Evolutionary conservation across 1,140 invertebrate species (phyloP), one percentile per base, ranked within the genome.

Genomic region (Drosophila kepulauana): DNA sequence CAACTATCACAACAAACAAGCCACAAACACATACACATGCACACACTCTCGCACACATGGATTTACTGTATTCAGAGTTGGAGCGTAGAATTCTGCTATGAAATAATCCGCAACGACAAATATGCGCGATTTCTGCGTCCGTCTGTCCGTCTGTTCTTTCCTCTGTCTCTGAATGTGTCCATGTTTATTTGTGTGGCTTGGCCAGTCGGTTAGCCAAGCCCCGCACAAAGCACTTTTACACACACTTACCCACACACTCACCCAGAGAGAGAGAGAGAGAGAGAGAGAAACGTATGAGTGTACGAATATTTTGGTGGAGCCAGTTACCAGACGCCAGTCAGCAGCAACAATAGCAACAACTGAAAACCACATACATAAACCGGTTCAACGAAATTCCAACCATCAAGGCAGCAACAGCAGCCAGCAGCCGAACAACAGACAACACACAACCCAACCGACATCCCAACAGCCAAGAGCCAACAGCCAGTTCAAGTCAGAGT

Each of bases 41-140:
- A 48, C n/a, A 49, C 45, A 63, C 30, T 20, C 45, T 49, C n/a
- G 6, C 15, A 48, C 0, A 30, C 28, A 30, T 38, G 33, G 11
- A 38, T 38, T 59, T 58, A 52, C 33, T 52, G 49, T 59, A 52
- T 67, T 11, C 16, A 52, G 48, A 67, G 63, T 35, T 41, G 35
- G 20, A 68, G 67, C 52, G 66, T 56, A 76, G 77, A 84, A 84
- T 84, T 82, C 63, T 84, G 72, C 81, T 84, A 84, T 82, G 81
- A 82, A 82, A 82, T 82, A 82, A 82, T 82, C 81, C 81, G 52
- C 81, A 82, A 84, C 81, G 81, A 82, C 81, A 82, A 82, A 82
- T 84, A 82, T 82, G 77, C 81, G 81, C 81, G 81, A 78, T 84
- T 78, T 72, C 69, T 78, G 8, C 68, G 28, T 59, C 65, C 65